Evolutionary conservation across 2,888 invertebrate genomes (phyloP), one percentile per base, ranked within the genome.

Genomic region (Pristionchus fissidentatus): DNA sequence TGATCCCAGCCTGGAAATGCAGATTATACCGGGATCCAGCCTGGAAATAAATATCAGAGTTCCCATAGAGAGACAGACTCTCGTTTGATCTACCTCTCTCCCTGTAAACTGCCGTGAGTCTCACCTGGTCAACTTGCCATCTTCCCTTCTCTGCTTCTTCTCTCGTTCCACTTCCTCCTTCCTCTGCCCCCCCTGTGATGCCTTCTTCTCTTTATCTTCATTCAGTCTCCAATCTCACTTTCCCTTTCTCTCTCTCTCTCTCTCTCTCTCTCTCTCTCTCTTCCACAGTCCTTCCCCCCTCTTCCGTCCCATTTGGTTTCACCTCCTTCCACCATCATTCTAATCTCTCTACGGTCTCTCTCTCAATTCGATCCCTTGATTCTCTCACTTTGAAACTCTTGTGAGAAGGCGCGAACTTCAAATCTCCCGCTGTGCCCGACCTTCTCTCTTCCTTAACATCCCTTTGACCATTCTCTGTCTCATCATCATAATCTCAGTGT

Each of bases 231-330:
- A 4, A 41, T 29, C 19, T 19, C 52, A 22, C 19, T n/a, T 57
- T 10, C 57, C 32, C 70, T 26, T n/a, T 19, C 70, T 43, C 32
- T 41, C n/a, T 26, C 70, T 70, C 35, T 35, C 15, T 4, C 70
- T 70, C 43, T 70, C 70, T 26, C 70, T 70, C 38, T 70, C 26
- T n/a, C n/a, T n/a, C n/a, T n/a, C n/a, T n/a, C n/a, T n/a, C 70
- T 13, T 70, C 41, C 22, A 70, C 70, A 70, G 70, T 70, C 70
- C 26, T 43, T n/a, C 35, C 26, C 41, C 38, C 35, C 62, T 62
- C 70, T 70, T 70, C 70, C 70, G 70, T 70, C 70, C 70, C 70
- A 70, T 70, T n/a, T n/a, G n/a, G n/a, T n/a, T 70, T 70, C 41
- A 70, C 43, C 70, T 41, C 60, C 43, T n/a, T 70, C n/a, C n/a